Percentiles rank a stretch among this genome's conserved stretches.
Conservation (phyloP, 2,797 vertebrate species). For the Siniperca obscura region DNA sequence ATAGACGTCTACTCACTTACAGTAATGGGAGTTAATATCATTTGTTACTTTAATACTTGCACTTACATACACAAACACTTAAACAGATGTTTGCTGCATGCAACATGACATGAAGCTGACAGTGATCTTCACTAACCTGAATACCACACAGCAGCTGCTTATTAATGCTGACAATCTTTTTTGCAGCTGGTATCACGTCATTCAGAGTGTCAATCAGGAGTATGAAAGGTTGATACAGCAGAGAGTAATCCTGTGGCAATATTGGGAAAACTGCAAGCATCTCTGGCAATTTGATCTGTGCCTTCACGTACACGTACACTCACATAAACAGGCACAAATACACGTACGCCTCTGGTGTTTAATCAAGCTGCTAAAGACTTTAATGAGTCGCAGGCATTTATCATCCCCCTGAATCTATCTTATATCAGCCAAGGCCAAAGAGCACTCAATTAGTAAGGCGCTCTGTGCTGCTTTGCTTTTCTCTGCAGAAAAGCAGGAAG, state of each 20-base stretch:
- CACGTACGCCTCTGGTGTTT: constrained; percentile 43
- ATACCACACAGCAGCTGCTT: constrained; percentile 46
- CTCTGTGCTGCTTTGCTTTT: constrained; percentile 46
- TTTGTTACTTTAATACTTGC: background rate
- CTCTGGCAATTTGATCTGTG: constrained; percentile 18
- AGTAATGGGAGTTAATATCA: background rate
- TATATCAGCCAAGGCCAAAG: constrained; percentile 62
- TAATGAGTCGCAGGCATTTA: constrained; percentile 70
- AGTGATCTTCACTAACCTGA: constrained; percentile 36
- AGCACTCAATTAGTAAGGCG: constrained; percentile 62
- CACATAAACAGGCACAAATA: background rate
- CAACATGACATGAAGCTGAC: constrained; percentile 19
- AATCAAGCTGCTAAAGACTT: constrained; percentile 69
- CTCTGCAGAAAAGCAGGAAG: constrained; percentile 29
- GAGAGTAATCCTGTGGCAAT: constrained; percentile 11
- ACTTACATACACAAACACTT: background rate
- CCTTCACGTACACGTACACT: background rate
- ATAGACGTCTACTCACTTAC: background rate
- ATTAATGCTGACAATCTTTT: constrained; percentile 54
- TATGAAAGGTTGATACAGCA: constrained; percentile 36
- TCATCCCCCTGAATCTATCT: constrained; percentile 58
- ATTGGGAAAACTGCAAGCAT: constrained; percentile 36
- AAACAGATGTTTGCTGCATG: constrained; percentile 30
- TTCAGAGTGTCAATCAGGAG: constrained; percentile 48
- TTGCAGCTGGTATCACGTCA: constrained; percentile 55